Evolutionary conservation across 2,797 vertebrate genomes (phyloP).

Genomic region (Catostomus latipinnis): DNA sequence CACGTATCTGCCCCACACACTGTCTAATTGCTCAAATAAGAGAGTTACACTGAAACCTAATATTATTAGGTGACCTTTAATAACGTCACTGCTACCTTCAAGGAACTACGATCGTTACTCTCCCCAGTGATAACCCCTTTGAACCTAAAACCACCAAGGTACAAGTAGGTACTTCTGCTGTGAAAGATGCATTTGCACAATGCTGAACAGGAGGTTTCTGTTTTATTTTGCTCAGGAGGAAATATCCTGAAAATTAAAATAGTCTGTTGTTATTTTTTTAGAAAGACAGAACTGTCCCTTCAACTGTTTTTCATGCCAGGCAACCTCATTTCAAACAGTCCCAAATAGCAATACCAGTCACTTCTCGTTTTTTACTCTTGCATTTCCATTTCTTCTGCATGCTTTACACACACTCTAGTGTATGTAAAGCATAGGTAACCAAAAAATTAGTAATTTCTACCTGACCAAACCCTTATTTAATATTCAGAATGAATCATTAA

Average conservation of each 20-base stretch:
- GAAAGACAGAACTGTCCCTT: slow-evolving; percentile 33
- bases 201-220: slow-evolving; percentile 4
- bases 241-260: slow-evolving; percentile 25
- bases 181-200: slow-evolving; percentile 7
- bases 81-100: background rate
- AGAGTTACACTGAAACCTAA: background rate
- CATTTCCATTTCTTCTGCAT: too few species aligned
- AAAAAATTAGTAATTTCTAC: too few species aligned
- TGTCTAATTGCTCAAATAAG: background rate
- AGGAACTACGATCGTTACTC: slow-evolving; percentile 9
- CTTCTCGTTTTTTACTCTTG: too few species aligned
- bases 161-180: slow-evolving; percentile 15
- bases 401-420: too few species aligned
- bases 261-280: slow-evolving; percentile 10
- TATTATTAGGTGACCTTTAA: slow-evolving; percentile 1
- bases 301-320: background rate
- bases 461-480: too few species aligned
- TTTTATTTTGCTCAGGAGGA: background rate
- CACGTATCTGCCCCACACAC: background rate
- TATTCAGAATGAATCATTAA: background rate
- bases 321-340: background rate
- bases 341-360: slow-evolving; percentile 7
- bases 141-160: slow-evolving; percentile 15
- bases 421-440: too few species aligned
- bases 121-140: background rate